Conservation (phyloP, 2,797 vertebrate species). For the Simalia tracyae region DNA sequence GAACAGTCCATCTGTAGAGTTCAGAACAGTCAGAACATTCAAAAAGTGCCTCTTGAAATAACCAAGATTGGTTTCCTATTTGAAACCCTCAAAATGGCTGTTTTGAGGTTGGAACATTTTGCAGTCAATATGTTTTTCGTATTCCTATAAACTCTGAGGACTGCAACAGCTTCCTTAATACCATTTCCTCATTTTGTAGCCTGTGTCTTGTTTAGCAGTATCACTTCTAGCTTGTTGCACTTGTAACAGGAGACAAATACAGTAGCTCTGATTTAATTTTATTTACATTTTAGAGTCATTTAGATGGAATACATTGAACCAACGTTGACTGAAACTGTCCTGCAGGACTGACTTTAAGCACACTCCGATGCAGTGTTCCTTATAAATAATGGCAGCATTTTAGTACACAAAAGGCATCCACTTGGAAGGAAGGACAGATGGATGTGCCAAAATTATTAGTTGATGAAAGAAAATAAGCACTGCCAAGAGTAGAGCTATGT, state of each 20-base stretch:
- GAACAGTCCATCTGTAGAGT: not conserved
- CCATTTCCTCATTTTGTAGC: constrained; percentile 34
- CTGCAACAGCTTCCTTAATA: constrained; percentile 40
- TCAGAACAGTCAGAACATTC: not conserved
- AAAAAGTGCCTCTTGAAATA: not conserved
- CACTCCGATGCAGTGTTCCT: constrained; percentile 55
- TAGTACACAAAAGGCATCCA: constrained; percentile 54
- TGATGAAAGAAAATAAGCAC: constrained; percentile 31
- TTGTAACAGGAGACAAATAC: constrained; percentile 70
- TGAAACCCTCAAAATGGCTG: not conserved
- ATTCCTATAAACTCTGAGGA: not conserved
- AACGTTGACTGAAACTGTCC: constrained; percentile 73
- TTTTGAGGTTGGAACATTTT: not conserved
- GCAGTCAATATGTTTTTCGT: not conserved
- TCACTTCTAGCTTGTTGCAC: constrained; percentile 62
- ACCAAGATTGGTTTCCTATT: not conserved
- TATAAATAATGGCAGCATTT: constrained; percentile 63
- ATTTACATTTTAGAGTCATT: constrained; percentile 77
- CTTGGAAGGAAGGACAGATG: constrained; percentile 44
- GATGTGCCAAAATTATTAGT: constrained; percentile 46
- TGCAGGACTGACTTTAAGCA: constrained; percentile 67
- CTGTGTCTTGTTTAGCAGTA: constrained; percentile 51
- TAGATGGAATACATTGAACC: constrained; percentile 68
- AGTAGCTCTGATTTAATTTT: constrained; percentile 74
- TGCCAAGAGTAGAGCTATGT: constrained; percentile 38